A percentile compares a stretch with the other conserved stretches of the same genome.
phyloP scores from a whole-genome alignment of 2,888 invertebrate species.

The Chloroclystis v-ata region DNA sequence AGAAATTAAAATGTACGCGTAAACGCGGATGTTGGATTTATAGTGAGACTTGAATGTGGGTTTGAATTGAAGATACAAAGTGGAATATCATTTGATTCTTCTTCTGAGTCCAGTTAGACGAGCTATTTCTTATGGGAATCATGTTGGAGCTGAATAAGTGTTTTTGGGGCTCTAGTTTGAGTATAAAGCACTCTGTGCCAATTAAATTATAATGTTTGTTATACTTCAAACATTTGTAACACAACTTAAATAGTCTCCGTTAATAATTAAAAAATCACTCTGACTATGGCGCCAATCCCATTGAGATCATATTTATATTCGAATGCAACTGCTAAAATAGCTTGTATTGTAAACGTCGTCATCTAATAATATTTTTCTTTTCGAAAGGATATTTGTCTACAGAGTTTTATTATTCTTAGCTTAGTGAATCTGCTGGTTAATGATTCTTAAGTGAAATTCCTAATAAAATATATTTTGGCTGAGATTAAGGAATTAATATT shows the following conservation, averaged over 20 bases:
- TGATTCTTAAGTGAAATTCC: conserved; percentile 9
- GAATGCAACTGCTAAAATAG: conserved; percentile 10
- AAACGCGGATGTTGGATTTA: background rate
- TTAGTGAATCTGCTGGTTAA: conserved; percentile 11
- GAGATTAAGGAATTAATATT: conserved; percentile 23
- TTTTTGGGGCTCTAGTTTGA: background rate
- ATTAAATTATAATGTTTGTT: no score
- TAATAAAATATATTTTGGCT: conserved; percentile 8
- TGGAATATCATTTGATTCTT: conserved; percentile 1
- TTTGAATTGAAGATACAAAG: no score
- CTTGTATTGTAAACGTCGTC: conserved; percentile 10
- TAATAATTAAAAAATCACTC: background rate
- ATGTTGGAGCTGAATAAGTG: conserved; percentile 21
- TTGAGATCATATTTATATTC: conserved; percentile 6
- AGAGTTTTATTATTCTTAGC: conserved; percentile 10
- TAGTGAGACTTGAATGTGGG: no score
- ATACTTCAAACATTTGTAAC: no score
- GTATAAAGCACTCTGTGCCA: background rate
- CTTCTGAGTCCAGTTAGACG: conserved; percentile 9
- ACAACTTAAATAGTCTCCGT: no score
- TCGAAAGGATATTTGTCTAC: conserved; percentile 8
- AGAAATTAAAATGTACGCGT: conserved; percentile 3
- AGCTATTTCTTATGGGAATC: background rate
- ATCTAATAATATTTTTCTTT: conserved; percentile 6
- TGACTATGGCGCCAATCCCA: background rate